Conservation (phyloP, 2,888 invertebrate species). For the Himalopsyche tibetana region DNA sequence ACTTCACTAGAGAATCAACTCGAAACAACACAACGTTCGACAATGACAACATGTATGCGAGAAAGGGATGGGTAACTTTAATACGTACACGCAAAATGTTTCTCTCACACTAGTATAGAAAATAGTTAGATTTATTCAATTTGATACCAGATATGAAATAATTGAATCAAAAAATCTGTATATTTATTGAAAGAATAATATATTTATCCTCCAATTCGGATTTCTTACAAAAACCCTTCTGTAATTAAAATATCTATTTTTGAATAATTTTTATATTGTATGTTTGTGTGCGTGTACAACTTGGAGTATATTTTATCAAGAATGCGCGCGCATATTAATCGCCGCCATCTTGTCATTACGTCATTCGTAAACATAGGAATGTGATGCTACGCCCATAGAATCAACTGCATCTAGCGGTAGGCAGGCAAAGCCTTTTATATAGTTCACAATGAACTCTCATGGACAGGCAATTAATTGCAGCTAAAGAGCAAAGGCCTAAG, state of each 20-base stretch:
- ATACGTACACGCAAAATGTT: neutral
- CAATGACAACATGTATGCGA: constrained; percentile 36
- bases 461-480: neutral
- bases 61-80: neutral
- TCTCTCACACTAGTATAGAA: constrained; percentile 2
- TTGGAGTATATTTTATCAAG: constrained; percentile 34
- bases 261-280: constrained; percentile 6
- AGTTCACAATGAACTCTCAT: constrained; percentile 33
- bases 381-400: constrained; percentile 64
- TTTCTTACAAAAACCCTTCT: neutral
- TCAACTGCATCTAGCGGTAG: constrained; percentile 50
- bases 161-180: no score
- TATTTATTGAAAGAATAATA: no score
- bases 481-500: no score
- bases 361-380: constrained; percentile 72
- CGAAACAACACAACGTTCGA: constrained; percentile 12
- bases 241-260: constrained; percentile 14
- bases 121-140: neutral
- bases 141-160: no score
- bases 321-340: constrained; percentile 58
- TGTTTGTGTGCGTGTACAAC: constrained; percentile 9
- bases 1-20: constrained; percentile 38
- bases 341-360: constrained; percentile 69
- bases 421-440: neutral
- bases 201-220: no score